Evolutionary conservation across 64 coral and sea anemone species (phyloP).

Genomic region (Montipora foliosa): DNA sequence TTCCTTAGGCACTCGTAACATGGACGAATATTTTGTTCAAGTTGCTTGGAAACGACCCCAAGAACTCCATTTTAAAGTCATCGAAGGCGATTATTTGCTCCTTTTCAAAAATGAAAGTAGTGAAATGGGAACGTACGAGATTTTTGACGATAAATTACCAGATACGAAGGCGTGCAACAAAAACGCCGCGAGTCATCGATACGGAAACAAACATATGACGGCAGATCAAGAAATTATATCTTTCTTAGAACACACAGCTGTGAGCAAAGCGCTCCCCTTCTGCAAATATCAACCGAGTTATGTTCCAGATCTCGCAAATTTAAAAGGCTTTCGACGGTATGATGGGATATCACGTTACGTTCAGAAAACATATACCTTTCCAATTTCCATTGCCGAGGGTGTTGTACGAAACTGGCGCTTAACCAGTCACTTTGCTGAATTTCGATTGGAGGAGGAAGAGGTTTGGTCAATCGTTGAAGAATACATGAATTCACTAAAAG

Average conservation of each 20-base stretch:
- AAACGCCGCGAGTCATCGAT: too few relatives aligned
- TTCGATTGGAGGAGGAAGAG: background rate
- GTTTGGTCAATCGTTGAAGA: conserved; percentile 1
- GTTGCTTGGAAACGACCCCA: conserved; percentile 7
- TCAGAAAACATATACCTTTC: background rate
- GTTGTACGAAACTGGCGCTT: background rate
- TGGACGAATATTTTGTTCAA: background rate
- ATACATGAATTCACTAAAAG: conserved; percentile 42
- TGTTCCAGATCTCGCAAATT: background rate
- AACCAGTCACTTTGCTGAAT: background rate
- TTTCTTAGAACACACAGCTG: background rate
- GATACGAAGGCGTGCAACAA: too few relatives aligned
- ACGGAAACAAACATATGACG: too few relatives aligned
- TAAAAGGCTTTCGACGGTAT: background rate
- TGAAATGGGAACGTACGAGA: too few relatives aligned
- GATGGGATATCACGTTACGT: background rate
- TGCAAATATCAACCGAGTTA: conserved; percentile 18
- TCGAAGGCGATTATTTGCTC: background rate
- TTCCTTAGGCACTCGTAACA: too few relatives aligned
- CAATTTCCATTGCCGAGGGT: background rate
- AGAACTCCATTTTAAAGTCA: background rate
- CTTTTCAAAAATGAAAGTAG: background rate
- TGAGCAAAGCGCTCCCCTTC: background rate
- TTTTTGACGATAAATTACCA: too few relatives aligned
- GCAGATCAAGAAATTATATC: too few relatives aligned